Conservation (phyloP, 2,113 vertebrate genomes). For the Microtus oregoni region DNA sequence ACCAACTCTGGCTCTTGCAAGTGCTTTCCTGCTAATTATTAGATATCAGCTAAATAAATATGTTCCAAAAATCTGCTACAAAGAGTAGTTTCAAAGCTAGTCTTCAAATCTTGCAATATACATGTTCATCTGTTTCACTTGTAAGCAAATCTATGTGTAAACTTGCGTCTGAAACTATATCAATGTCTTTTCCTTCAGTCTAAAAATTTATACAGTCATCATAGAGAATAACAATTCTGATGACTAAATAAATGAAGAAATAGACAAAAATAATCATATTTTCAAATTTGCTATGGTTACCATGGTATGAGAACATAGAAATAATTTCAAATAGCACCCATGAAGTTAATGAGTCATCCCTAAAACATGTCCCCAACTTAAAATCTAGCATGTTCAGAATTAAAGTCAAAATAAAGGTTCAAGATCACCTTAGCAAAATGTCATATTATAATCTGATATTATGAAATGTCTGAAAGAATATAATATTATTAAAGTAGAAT, state of each 20-base stretch:
- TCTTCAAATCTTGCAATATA: not conserved
- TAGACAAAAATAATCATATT: not conserved
- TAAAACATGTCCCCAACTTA: not conserved
- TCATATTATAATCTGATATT: conserved; percentile 21
- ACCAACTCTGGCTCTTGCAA: conserved; percentile 15
- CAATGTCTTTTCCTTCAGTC: conserved; percentile 3
- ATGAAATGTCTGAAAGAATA: conserved; percentile 28
- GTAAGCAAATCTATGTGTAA: not conserved
- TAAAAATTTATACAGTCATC: not conserved
- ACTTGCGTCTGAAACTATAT: not conserved
- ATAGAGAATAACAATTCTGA: not conserved
- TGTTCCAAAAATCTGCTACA: not conserved
- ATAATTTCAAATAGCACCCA: conserved; percentile 10
- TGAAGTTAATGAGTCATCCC: conserved; percentile 36
- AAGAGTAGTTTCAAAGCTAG: conserved; percentile 1
- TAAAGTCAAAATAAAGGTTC: not conserved
- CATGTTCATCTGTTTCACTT: not conserved
- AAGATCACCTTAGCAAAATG: conserved; percentile 5
- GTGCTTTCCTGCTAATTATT: conserved; percentile 7
- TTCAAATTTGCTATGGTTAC: conserved; percentile 11
- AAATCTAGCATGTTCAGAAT: conserved; percentile 12
- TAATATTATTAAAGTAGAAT: conserved; percentile 9
- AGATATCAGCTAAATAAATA: conserved; percentile 32
- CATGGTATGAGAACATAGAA: not conserved
- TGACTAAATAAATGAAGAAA: not conserved